Percentiles rank a stretch among this genome's conserved stretches.
Conservation (phyloP, 2,797 vertebrate species). For the Toxotes lorentzi region DNA sequence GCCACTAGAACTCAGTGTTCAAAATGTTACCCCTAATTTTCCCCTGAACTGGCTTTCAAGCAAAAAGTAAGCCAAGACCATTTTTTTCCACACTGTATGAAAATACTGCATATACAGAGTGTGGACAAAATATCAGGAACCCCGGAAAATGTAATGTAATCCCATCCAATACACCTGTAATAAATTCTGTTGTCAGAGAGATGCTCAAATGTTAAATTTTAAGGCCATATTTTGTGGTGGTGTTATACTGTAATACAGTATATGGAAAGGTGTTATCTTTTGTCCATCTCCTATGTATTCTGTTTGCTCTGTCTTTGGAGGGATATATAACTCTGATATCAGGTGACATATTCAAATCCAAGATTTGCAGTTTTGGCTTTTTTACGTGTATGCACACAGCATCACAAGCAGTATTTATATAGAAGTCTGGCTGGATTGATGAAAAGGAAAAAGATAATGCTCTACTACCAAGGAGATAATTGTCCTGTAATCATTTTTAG, state of each 20-base stretch:
- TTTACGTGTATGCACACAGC: background rate
- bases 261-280: background rate
- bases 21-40: background rate
- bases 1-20: conserved; percentile 1
- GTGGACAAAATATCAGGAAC: background rate
- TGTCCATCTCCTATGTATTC: background rate
- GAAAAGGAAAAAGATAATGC: background rate
- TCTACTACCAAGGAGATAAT: background rate
- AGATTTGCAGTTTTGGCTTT: conserved; percentile 8
- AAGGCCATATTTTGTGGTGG: conserved; percentile 2
- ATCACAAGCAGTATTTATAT: background rate
- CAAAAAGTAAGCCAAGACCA: background rate
- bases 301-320: conserved; percentile 1
- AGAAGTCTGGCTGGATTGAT: background rate
- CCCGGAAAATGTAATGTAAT: background rate
- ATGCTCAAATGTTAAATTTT: background rate
- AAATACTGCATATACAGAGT: background rate
- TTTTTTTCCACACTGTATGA: background rate
- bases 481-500: background rate
- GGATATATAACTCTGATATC: background rate
- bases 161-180: background rate
- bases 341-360: conserved; percentile 16
- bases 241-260: conserved; percentile 6
- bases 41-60: background rate
- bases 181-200: background rate